Evolutionary conservation across 2,797 vertebrate genomes (phyloP), one percentile per base, ranked within the genome.

Genomic region (Megaceryle alcyon): DNA sequence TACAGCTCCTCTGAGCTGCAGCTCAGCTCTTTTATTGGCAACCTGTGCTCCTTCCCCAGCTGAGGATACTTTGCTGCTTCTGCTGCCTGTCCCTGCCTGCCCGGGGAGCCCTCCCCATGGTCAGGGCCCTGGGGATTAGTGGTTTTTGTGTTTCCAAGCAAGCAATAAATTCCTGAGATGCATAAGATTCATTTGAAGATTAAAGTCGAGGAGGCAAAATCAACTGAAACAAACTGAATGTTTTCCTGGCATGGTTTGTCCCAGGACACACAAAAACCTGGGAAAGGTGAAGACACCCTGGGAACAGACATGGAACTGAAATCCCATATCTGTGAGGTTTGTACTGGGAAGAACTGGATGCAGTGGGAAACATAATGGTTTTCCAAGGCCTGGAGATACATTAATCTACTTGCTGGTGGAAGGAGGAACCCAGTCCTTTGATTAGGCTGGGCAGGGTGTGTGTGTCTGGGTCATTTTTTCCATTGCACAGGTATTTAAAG

Each of bases 91-190:
- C 46, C 33, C 48, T 68, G 41, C 39, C 44, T 20, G 48, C 70
- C 12, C 1, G 4, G 1, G 43, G 25, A 44, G 20, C 18, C 17
- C 18, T 37, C n/a, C 26, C 51, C 4, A 1, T 0, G 11, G 6
- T 4, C 51, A 37, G 33, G 37, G 33, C 17, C 18, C 1, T 4
- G 26, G 46, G 33, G 66, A 69, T 70, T 54, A 21, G 26, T 31
- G 46, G 31, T 51, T 64, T 70, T 54, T 18, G 26, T 31, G 54
- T n/a, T 64, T 41, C 14, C 8, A 53, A 70, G 12, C 16, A 53
- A 64, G 54, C 23, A 39, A 18, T 68, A 49, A 68, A 60, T 65
- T 82, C 65, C 71, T 41, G 49, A 41, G 68, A 35, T 12, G 8
- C 0, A 1, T 17, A n/a, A 64, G 28, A 60, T 60, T 68, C 37